Evolutionary conservation across 1,140 invertebrate genomes (phyloP), one percentile per base, ranked within the genome.

Genomic region (Druon quercuslanigerum): DNA sequence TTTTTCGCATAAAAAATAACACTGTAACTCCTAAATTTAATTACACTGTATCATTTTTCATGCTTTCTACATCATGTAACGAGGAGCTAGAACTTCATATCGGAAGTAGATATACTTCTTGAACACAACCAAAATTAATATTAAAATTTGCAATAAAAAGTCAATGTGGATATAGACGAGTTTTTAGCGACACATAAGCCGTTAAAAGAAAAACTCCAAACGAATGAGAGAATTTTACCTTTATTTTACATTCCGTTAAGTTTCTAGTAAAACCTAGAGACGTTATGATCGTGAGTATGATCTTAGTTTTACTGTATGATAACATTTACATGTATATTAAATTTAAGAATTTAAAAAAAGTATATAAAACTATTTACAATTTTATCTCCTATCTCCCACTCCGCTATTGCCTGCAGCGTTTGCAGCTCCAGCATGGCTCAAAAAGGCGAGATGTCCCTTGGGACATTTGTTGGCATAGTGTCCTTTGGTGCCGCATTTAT

Each of bases 401-500:
- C 66, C 72, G 13, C 70, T 17, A 20, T 25, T 60, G 7, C 17
- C 73, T 51, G 51, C 71, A 17, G 66, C 75, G 6, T 71, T 75
- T 71, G 75, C 83, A 72, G 80, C 84, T 19, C 83, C 83, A 66
- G 93, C 92, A 80, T 95, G 95, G 80, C 96, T 98, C 14, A 99
- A 93, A 90, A 99, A 99, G 8, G 98, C 98, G 57, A 99, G 92
- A 90, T 99, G 97, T 51, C 98, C 98, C 89, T 99, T 99, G 0
- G 97, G 96, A 92, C 99, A 99, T 88, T 98, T 98, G 90, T 99
- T 99, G 1, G 99, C 99, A 90, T 99, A 99, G 92, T 99, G 99
- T 16, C 99, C 99, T 91, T 99, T 99, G 57, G 97, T 96, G 9
- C 98, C 98, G 92, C 99, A 99, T 92, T 99, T 99, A 87, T 96